phyloP scores from a whole-genome alignment of 2,113 vertebrate genomes.

The Cynoglossus semilaevis region DNA sequence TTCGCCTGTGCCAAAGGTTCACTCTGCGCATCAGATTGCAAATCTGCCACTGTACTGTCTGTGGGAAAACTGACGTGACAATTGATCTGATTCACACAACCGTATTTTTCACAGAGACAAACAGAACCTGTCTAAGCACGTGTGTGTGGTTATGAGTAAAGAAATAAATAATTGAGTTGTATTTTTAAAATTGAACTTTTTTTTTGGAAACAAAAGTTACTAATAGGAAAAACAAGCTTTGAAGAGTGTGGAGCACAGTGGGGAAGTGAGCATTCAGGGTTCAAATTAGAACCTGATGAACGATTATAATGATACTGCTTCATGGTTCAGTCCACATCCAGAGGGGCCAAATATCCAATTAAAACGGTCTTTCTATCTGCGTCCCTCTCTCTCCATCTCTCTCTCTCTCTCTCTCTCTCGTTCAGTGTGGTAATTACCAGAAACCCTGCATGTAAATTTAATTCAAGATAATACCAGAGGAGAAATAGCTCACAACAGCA shows the following conservation, averaged over 20 bases:
- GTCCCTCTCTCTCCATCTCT: slow-evolving; percentile 18
- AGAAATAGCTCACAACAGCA: slow-evolving; percentile 57
- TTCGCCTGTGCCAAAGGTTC: slow-evolving; percentile 25
- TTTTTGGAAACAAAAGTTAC: slow-evolving; percentile 37
- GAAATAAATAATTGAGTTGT: slow-evolving; percentile 43
- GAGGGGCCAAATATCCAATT: slow-evolving; percentile 78
- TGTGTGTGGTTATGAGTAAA: slow-evolving; percentile 10
- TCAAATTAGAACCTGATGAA: slow-evolving; percentile 71
- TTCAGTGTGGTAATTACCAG: slow-evolving; percentile 69
- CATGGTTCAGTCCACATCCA: slow-evolving; percentile 74
- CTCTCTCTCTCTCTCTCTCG: slow-evolving; percentile 11
- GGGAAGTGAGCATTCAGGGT: slow-evolving; percentile 67
- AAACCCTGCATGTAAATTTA: slow-evolving; percentile 68
- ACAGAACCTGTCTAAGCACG: neutral
- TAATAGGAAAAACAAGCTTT: slow-evolving; percentile 39
- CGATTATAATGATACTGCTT: slow-evolving; percentile 72
- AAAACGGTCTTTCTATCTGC: slow-evolving; percentile 51
- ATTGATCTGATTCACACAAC: slow-evolving; percentile 14
- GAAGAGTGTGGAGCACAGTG: slow-evolving; percentile 56
- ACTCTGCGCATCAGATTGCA: slow-evolving; percentile 25
- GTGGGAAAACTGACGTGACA: slow-evolving; percentile 24
- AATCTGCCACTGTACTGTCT: slow-evolving; percentile 8
- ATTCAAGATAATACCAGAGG: slow-evolving; percentile 60
- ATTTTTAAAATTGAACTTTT: slow-evolving; percentile 28
- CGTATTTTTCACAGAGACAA: neutral